Evolutionary conservation across 2,113 vertebrate species (phyloP), one percentile per base, ranked within the genome.

Genomic region (Leucoraja erinaceus): DNA sequence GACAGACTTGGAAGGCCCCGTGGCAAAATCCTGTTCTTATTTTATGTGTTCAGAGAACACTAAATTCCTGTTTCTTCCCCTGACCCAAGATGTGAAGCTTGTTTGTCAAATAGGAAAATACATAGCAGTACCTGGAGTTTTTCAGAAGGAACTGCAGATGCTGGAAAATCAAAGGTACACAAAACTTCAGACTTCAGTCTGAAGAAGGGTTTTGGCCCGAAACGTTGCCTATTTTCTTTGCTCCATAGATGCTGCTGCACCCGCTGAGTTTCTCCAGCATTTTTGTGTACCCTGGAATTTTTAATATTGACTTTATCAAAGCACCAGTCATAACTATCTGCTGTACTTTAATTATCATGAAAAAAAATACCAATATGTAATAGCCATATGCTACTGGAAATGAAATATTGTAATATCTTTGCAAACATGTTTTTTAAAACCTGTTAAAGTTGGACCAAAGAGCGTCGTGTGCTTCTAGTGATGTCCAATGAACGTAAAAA

Each of bases 401-500:
- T 28, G 59, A 88, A 63, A 63, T n/a, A 47, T 92, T 74, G 6
- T 54, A 74, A 47, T 92, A 74, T 47, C 5, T 16, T 74, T 47
- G 66, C 25, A 6, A 7, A 22, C 25, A 81, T 81, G 9, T 33
- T 72, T 72, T 91, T 70, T 54, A 70, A 72, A 72, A 72, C 70
- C 90, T 28, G 4, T 91, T 93, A 83, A 94, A 99, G 99, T 81
- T 99, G 99, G 99, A 97, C 97, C 93, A 99, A 98, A 96, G 98
- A 99, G 93, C 97, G 96, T 20, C 96, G 97, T 31, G 98, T 99
- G 93, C 97, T 99, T 94, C 96, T 99, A 92, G 98, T 98, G 33
- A 99, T 98, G 95, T 99, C 98, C 78, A 94, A 95, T 47, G 98
- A 99, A 94, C 97, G 97, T 66, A 99, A 97, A 96, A 99, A 98